Percentiles rank a stretch among this genome's conserved stretches.
Conservation (phyloP, 2,888 invertebrate species). For the Athalia circularis region DNA sequence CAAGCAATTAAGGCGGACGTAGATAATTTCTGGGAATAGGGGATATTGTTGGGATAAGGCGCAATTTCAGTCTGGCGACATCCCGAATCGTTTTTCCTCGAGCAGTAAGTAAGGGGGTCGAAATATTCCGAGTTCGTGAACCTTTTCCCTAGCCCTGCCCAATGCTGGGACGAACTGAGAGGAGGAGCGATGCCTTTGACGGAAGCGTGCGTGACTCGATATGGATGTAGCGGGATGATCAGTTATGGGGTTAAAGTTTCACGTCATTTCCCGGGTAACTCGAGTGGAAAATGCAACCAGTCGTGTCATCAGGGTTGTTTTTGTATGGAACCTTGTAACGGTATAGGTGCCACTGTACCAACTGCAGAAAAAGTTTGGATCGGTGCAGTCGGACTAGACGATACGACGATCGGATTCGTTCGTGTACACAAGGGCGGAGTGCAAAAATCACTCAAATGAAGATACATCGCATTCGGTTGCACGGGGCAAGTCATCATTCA, state of each 20-base stretch:
- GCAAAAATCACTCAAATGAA: slow-evolving; percentile 20
- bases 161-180: too few species aligned
- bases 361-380: too few species aligned
- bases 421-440: not conserved
- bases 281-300: slow-evolving; percentile 58
- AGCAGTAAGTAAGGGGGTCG: not conserved
- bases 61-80: slow-evolving; percentile 15
- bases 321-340: slow-evolving; percentile 5
- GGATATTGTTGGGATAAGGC: not conserved
- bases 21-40: slow-evolving; percentile 13
- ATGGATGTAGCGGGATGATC: slow-evolving; percentile 51
- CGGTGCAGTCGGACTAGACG: not conserved
- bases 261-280: slow-evolving; percentile 57
- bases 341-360: not conserved
- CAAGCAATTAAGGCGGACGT: slow-evolving; percentile 28
- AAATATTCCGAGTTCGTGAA: slow-evolving; percentile 26
- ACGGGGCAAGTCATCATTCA: slow-evolving; percentile 9
- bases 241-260: slow-evolving; percentile 56
- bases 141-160: not conserved
- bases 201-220: slow-evolving; percentile 41
- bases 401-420: slow-evolving; percentile 21
- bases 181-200: slow-evolving; percentile 30
- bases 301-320: slow-evolving; percentile 31
- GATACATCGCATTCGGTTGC: slow-evolving; percentile 14
- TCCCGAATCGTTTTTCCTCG: slow-evolving; percentile 6